A percentile compares a stretch with the other conserved stretches of the same genome.
Evolutionary conservation across 2,113 vertebrate species (phyloP).

Genomic region (Myotis yumanensis): DNA sequence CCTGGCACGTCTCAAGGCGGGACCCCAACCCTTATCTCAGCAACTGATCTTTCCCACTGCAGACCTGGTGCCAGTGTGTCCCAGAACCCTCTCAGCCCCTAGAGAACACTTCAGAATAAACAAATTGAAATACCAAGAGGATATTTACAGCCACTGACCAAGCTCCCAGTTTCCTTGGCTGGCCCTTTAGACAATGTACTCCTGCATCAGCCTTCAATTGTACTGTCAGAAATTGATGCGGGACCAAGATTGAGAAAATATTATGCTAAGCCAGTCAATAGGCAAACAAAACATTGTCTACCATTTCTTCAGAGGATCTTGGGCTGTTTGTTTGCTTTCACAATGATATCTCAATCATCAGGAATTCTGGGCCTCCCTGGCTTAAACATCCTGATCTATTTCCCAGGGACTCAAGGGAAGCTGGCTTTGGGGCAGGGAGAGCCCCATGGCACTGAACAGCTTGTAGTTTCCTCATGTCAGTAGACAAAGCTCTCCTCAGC

Average conservation of each 20-base stretch:
- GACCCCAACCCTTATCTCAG: conserved; percentile 87
- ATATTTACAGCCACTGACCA: conserved; percentile 87
- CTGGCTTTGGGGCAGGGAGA: not conserved
- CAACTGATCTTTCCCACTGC: conserved; percentile 87
- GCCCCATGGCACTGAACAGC: not conserved
- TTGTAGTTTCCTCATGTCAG: not conserved
- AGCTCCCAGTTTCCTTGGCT: conserved; percentile 85
- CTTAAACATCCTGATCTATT: conserved; percentile 72
- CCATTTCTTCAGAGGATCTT: conserved; percentile 22
- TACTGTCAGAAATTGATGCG: conserved; percentile 82
- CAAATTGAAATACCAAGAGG: conserved; percentile 82
- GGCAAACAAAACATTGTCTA: conserved; percentile 76
- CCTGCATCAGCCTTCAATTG: conserved; percentile 73
- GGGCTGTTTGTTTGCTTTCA: conserved; percentile 83
- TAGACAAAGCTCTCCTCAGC: not conserved
- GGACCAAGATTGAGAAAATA: conserved; percentile 82
- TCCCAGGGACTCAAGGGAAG: conserved; percentile 51
- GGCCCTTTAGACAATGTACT: conserved; percentile 83
- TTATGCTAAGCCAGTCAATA: conserved; percentile 81
- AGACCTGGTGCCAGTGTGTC: conserved; percentile 92
- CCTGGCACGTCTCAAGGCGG: conserved; percentile 84
- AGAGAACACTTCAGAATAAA: conserved; percentile 82
- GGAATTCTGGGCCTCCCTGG: conserved; percentile 49
- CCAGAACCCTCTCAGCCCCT: conserved; percentile 75
- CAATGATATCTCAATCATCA: conserved; percentile 71